These are phyloP conservation scores for Takifugu rubripes DNA, from an alignment of 2,797 vertebrate genomes.

Conservation along the genomic window DNA sequence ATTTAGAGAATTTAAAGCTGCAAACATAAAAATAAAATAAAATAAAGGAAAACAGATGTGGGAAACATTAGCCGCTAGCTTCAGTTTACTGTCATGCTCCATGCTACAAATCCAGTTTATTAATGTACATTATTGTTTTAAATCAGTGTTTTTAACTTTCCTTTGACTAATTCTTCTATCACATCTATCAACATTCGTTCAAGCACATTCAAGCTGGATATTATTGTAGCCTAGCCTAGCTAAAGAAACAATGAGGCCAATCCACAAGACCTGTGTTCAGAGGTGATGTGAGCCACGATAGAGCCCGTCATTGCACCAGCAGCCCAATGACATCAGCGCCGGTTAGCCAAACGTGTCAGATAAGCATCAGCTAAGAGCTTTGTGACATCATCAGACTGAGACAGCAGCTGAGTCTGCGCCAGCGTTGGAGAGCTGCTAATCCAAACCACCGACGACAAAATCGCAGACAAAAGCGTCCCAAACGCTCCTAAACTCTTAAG, in stretches of 20 bases:
- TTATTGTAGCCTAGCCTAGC: too few relatives aligned
- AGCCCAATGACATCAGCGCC: constrained; percentile 57
- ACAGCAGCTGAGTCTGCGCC: constrained; percentile 63
- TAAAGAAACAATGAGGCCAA: too few relatives aligned
- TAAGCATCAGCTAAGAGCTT: constrained; percentile 75
- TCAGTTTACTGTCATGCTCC: constrained; percentile 22
- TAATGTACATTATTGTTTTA: too few relatives aligned
- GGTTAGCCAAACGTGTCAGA: constrained; percentile 57
- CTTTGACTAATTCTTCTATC: too few relatives aligned
- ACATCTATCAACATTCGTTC: too few relatives aligned
- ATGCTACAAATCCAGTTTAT: too few relatives aligned
- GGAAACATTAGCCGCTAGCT: constrained; percentile 22
- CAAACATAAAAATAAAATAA: not conserved
- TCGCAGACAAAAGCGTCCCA: constrained; percentile 62
- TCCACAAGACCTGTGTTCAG: not conserved
- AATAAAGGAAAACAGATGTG: not conserved
- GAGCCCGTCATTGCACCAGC: constrained; percentile 27
- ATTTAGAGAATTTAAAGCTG: not conserved
- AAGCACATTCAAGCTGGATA: too few relatives aligned
- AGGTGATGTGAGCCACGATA: too few relatives aligned
- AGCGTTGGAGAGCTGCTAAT: constrained; percentile 61
- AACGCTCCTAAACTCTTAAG: constrained; percentile 66
- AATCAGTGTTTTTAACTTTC: too few relatives aligned
- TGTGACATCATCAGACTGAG: constrained; percentile 79
- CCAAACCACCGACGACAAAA: constrained; percentile 63